phyloP scores from a whole-genome alignment of 92 coral and sea anemone genomes.

The Virgularia gustaviana region DNA sequence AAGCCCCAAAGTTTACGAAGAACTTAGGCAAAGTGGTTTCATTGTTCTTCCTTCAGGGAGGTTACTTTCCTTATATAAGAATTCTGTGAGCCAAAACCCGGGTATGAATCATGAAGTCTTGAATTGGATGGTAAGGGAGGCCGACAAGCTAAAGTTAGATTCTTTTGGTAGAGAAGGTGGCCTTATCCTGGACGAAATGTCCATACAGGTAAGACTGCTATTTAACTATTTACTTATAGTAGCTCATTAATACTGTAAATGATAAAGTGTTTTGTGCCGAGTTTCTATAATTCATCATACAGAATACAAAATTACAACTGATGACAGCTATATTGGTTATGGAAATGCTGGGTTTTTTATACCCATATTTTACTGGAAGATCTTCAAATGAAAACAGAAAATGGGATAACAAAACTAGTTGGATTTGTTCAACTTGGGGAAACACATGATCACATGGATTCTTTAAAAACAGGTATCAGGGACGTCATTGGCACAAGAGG shows the following conservation, averaged over 20 bases:
- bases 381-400: conserved; percentile 23
- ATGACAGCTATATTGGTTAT: no score
- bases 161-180: conserved; percentile 17
- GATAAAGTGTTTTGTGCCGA: no score
- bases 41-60: conserved; percentile 41
- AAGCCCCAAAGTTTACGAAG: conserved; percentile 30
- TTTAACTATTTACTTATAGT: not conserved
- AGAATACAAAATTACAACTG: no score
- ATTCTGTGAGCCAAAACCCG: conserved; percentile 18
- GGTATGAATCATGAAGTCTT: conserved; percentile 18
- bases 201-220: conserved; percentile 20
- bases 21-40: conserved; percentile 30
- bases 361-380: conserved; percentile 44
- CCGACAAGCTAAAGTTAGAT: conserved; percentile 1
- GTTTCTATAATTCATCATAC: no score
- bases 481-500: not conserved
- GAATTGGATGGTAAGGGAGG: conserved; percentile 21
- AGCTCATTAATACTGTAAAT: not conserved
- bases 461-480: not conserved
- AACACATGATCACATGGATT: conserved; percentile 30
- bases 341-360: no score
- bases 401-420: conserved; percentile 43
- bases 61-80: conserved; percentile 17
- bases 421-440: conserved; percentile 47
- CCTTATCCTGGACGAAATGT: conserved; percentile 27